Conservation (phyloP, 2,113 vertebrate species). For the Oceanites oceanicus region DNA sequence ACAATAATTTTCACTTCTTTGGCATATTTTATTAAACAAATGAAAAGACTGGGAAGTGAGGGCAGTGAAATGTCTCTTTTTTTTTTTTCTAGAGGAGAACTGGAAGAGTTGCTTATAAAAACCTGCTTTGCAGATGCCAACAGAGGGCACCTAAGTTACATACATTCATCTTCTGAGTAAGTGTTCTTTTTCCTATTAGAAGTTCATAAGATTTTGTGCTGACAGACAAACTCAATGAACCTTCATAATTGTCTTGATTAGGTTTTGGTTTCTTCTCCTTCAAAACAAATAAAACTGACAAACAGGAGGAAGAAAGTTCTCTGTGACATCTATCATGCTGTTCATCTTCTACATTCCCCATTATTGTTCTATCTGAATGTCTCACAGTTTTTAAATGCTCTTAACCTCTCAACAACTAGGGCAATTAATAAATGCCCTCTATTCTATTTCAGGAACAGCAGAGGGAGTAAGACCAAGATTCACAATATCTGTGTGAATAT, state of each 20-base stretch:
- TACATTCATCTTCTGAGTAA: neutral
- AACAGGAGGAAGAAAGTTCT: neutral
- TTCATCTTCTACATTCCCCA: neutral
- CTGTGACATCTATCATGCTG: neutral
- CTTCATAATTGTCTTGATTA: neutral
- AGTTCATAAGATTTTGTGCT: neutral
- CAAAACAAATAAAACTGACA: neutral
- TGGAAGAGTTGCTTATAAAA: neutral
- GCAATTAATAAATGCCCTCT: neutral
- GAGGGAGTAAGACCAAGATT: neutral
- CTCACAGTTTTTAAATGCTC: neutral
- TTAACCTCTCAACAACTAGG: neutral
- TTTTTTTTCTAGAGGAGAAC: neutral
- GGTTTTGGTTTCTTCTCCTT: neutral
- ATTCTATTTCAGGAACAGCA: neutral
- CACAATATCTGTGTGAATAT: neutral
- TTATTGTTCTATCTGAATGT: neutral
- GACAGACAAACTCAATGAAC: neutral
- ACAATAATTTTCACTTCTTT: neutral
- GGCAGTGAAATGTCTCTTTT: neutral
- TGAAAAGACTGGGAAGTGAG: neutral
- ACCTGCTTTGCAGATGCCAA: neutral
- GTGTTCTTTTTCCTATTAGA: neutral
- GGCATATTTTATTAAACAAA: neutral
- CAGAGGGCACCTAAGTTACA: constrained; percentile 17